Conservation (phyloP, 2,113 vertebrate species). For the Mohoua ochrocephala region DNA sequence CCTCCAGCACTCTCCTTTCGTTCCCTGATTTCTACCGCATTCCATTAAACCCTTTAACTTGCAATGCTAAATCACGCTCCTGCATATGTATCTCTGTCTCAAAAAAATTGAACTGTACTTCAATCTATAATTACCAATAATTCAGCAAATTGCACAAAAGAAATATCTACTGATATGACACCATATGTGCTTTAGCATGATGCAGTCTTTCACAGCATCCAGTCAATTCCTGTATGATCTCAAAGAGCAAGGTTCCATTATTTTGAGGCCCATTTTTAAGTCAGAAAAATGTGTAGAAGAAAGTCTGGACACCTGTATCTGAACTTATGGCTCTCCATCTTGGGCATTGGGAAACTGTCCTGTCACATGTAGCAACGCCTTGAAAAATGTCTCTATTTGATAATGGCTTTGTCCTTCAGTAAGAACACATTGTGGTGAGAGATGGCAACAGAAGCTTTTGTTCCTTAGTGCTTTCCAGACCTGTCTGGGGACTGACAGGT, state of each 20-base stretch:
- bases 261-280: neutral
- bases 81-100: neutral
- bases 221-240: neutral
- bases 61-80: neutral
- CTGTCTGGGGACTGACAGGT: neutral
- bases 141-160: neutral
- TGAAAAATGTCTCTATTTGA: neutral
- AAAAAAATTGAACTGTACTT: neutral
- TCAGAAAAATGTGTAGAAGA: neutral
- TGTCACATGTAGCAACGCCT: too few species aligned
- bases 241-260: neutral
- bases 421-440: neutral
- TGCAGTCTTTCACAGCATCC: neutral
- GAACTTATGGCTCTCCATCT: neutral
- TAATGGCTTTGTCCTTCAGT: neutral
- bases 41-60: neutral
- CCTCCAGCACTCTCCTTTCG: neutral
- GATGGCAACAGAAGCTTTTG: neutral
- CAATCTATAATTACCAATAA: neutral
- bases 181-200: neutral
- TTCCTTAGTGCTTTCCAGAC: neutral
- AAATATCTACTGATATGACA: neutral
- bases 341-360: neutral
- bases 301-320: neutral
- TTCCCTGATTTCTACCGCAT: neutral